Evolutionary conservation across 2,113 vertebrate species (phyloP).

Genomic region (cattle (Bos taurus)): DNA sequence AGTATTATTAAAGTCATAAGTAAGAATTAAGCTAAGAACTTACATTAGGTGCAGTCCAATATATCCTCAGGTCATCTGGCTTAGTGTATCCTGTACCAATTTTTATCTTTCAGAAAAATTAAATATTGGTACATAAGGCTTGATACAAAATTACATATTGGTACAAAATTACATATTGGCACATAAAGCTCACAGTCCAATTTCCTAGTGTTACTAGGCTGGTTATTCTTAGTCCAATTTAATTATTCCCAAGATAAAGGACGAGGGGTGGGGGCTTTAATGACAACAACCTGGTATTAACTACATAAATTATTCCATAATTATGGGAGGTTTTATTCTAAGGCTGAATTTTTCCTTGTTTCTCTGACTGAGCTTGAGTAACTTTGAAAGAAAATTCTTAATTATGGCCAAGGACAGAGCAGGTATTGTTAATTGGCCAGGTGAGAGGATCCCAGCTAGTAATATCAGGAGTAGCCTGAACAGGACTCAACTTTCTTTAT

Average conservation of each 20-base stretch:
- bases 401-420: not conserved
- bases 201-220: not conserved
- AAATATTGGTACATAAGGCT: not conserved
- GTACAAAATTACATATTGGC: not conserved
- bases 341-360: not conserved
- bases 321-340: not conserved
- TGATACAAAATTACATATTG: not conserved
- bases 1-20: not conserved
- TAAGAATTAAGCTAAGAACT: not conserved
- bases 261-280: fast-evolving
- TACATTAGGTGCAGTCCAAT: not conserved
- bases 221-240: not conserved
- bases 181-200: not conserved
- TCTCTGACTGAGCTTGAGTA: not conserved
- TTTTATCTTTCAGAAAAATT: not conserved
- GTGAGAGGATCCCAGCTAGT: not conserved
- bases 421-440: not conserved
- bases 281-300: not conserved
- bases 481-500: not conserved
- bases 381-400: not conserved
- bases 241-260: not conserved
- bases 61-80: not conserved
- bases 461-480: not conserved
- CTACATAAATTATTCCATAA: not conserved
- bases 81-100: not conserved